Conservation (phyloP, 2,797 vertebrate species). For the Catamblyrhynchus diadema region DNA sequence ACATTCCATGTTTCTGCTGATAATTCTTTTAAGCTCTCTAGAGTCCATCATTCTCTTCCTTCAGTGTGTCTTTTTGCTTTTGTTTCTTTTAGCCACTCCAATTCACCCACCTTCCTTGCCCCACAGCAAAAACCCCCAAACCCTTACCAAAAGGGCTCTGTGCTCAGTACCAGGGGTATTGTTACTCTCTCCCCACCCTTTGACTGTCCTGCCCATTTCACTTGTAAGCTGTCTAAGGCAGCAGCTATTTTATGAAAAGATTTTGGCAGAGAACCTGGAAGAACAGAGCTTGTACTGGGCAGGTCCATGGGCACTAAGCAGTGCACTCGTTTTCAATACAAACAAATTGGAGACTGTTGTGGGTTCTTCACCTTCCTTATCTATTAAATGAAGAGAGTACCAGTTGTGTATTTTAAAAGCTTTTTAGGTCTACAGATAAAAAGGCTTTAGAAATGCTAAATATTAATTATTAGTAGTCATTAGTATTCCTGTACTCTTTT, state of each 20-base stretch:
- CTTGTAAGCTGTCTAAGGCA: neutral
- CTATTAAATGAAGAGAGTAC: neutral
- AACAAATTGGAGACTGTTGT: neutral
- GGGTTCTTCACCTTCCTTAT: neutral
- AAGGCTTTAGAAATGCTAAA: conserved; percentile 48
- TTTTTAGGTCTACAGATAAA: conserved; percentile 33
- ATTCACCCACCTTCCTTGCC: neutral
- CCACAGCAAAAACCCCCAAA: neutral
- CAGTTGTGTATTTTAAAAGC: neutral
- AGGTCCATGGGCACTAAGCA: neutral
- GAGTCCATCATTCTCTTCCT: neutral
- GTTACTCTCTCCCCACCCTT: neutral
- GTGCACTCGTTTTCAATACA: neutral
- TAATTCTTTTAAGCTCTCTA: neutral
- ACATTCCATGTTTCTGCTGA: rapidly evolving
- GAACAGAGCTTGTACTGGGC: neutral
- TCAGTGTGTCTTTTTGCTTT: neutral
- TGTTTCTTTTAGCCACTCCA: neutral
- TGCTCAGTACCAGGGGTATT: neutral
- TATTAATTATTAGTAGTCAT: conserved; percentile 49
- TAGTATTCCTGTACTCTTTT: conserved; percentile 25
- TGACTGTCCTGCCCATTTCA: neutral
- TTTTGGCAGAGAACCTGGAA: neutral
- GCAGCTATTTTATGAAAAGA: neutral
- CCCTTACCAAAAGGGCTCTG: neutral